Base-by-base conservation (phyloP, 2,888 invertebrate genomes). In the Oscheius sp. region DNA sequence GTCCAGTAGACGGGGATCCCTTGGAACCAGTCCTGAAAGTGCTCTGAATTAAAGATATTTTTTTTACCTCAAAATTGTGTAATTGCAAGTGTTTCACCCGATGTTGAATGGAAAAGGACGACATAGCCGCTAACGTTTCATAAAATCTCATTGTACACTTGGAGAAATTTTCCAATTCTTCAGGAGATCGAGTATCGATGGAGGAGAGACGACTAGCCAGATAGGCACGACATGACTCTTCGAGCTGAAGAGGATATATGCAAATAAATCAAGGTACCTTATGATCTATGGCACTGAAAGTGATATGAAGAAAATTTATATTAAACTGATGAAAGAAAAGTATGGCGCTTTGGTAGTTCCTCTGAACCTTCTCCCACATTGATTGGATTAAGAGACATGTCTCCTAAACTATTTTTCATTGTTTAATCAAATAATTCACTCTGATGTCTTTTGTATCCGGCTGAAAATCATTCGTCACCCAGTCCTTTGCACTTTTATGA, bases 251-350 rank as follows among this genome's bases (percentile, higher is more conserved):
- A 54, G 45, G 24, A 62, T 14, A 4, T 54, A 14, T 30, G 4
- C 12, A 14, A 26, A 33, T 5, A 4, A 12, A 24, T n/a, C n/a
- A 17, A 4, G 9, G 22, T 26, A 65, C 65, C 44, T 65, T 38
- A 8, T 59, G 26, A 17, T 74, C 74, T 17, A 74, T 49, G n/a
- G 61, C 63, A 24, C 61, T 36, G 57, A 74, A 66, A 0, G 64
- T 57, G 8, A 64, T 44, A 17, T 63, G 59, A 6, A 73, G 56
- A 30, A 68, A 75, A 51, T 75, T 70, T 8, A 73, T 73, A 33
- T 70, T 72, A 26, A 75, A 75, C 44, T 75, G 75, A 49, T 73
- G 70, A 36, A 72, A 75, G 36, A 75, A 75, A 20, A 75, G 68
- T 26, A 61, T 38, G 26, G 65, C 24, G 30, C 65, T 54, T 38